Conservation (phyloP, 1,140 invertebrate species). For the Ceratina japonica region DNA sequence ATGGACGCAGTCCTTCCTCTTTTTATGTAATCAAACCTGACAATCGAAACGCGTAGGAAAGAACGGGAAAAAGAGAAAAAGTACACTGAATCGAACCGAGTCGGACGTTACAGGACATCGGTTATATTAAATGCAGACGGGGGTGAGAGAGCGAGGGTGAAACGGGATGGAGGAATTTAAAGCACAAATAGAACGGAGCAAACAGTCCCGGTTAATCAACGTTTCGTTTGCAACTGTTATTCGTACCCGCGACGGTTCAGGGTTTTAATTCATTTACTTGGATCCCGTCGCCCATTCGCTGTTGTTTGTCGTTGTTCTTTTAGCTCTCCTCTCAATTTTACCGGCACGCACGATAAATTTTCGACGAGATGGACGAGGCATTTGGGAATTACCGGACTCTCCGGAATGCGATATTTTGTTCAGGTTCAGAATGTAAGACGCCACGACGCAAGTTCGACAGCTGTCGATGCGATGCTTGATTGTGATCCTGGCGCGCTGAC, state of each 20-base stretch:
- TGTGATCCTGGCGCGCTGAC: slow-evolving; percentile 80
- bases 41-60: not conserved
- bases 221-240: slow-evolving; percentile 16
- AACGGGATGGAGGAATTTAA: not conserved
- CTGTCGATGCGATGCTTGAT: slow-evolving; percentile 77
- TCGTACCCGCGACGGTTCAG: not conserved
- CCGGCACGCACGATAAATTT: no score
- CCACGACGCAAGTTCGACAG: slow-evolving; percentile 77
- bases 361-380: not conserved
- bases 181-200: not conserved
- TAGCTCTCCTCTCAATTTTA: not conserved
- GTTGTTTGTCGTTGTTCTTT: not conserved
- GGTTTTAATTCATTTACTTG: not conserved
- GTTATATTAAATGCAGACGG: not conserved
- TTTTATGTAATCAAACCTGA: no score
- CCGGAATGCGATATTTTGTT: slow-evolving; percentile 79
- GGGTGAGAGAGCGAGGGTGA: no score
- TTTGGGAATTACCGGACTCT: slow-evolving; percentile 75
- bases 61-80: not conserved
- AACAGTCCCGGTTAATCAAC: slow-evolving; percentile 19
- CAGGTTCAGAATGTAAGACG: slow-evolving; percentile 80
- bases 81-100: not conserved
- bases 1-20: no score
- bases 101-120: not conserved
- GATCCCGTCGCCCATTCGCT: not conserved